These are phyloP conservation scores for Rousettus madagascariensis DNA, from an alignment of 2,797 vertebrate genomes.

Conservation along the genomic window DNA sequence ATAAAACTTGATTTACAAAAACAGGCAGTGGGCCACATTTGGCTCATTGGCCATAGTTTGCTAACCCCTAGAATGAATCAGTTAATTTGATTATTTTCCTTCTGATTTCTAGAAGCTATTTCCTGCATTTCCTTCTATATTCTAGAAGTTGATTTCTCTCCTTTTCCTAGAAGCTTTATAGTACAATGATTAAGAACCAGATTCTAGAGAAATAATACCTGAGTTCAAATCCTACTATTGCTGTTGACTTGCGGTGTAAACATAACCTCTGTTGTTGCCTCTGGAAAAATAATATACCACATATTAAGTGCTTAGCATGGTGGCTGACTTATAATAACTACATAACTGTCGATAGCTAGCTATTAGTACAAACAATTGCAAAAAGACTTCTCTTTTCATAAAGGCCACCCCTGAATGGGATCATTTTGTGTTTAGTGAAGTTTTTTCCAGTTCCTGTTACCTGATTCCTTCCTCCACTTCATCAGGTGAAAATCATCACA, in stretches of 20 bases:
- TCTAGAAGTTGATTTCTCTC: neutral
- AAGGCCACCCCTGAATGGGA: neutral
- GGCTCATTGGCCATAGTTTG: neutral
- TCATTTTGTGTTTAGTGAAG: neutral
- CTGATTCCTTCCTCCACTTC: neutral
- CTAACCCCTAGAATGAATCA: neutral
- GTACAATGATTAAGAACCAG: neutral
- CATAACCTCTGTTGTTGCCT: neutral
- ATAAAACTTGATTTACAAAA: slow-evolving; percentile 55
- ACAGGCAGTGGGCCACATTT: neutral
- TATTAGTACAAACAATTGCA: neutral
- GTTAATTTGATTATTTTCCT: neutral
- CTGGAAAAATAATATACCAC: neutral
- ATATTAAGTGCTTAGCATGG: neutral
- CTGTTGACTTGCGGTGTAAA: neutral
- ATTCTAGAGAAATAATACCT: neutral
- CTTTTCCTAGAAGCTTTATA: neutral
- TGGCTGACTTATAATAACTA: neutral
- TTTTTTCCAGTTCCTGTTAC: neutral
- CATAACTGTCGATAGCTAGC: neutral
- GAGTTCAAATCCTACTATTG: neutral
- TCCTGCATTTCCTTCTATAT: neutral
- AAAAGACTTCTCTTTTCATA: neutral
- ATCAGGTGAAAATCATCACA: neutral
- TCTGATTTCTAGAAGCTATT: neutral